A percentile compares a stretch with the other conserved stretches of the same genome.
Evolutionary conservation across 2,888 invertebrate genomes (phyloP).

Genomic region (Caenorhabditis sp.): DNA sequence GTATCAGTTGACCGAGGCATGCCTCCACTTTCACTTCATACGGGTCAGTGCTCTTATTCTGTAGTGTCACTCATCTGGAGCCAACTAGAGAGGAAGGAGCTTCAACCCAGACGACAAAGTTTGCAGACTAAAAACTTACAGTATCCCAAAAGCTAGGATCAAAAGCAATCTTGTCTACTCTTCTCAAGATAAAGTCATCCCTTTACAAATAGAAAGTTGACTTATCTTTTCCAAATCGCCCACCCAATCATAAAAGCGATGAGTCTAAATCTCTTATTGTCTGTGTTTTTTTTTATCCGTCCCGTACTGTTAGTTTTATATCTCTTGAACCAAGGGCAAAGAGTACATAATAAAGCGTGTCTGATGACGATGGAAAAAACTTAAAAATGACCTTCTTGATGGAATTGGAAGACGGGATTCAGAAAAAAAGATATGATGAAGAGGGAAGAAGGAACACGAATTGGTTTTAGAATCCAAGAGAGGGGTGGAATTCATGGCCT

Average conservation of each 20-base stretch:
- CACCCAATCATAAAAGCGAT: conserved; percentile 4
- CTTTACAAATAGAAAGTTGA: background rate
- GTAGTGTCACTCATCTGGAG: too few relatives aligned
- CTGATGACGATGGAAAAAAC: conserved; percentile 13
- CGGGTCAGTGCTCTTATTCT: too few relatives aligned
- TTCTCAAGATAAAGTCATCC: background rate
- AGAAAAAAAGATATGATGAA: background rate
- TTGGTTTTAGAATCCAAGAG: conserved; percentile 21
- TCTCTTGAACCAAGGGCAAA: conserved; percentile 36
- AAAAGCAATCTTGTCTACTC: too few relatives aligned
- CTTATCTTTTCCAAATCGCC: background rate
- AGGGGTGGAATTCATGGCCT: conserved; percentile 39
- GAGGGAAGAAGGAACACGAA: conserved; percentile 12
- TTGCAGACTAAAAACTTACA: too few relatives aligned
- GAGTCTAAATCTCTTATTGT: conserved; percentile 16
- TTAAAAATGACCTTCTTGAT: conserved; percentile 11
- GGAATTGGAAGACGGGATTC: background rate
- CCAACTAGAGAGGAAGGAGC: too few relatives aligned
- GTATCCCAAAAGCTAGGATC: too few relatives aligned
- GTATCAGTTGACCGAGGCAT: too few relatives aligned
- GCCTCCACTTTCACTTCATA: too few relatives aligned
- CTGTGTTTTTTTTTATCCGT: conserved; percentile 23
- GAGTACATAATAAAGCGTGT: conserved; percentile 40
- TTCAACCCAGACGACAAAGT: too few relatives aligned
- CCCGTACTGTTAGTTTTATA: conserved; percentile 29